A percentile compares a stretch with the other conserved stretches of the same genome.
Conservation (phyloP, 1,140 invertebrate species). For the Kradibia gibbosae region DNA sequence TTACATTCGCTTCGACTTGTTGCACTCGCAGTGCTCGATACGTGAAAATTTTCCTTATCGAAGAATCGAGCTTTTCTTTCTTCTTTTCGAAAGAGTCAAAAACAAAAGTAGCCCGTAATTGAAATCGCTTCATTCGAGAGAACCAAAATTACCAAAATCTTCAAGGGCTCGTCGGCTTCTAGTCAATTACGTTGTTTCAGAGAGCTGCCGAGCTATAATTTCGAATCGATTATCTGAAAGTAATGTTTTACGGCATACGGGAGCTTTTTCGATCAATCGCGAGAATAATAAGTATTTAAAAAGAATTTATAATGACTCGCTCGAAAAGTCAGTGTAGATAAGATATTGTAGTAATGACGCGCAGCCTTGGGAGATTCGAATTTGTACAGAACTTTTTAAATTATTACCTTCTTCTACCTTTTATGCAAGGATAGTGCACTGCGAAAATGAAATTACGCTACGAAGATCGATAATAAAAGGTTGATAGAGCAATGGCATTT, state of each 20-base stretch:
- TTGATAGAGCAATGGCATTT: constrained; percentile 45
- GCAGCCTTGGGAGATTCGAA: constrained; percentile 37
- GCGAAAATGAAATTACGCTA: constrained; percentile 15
- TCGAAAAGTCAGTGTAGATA: constrained; percentile 43
- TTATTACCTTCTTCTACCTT: constrained; percentile 45
- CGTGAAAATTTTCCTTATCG: too few species aligned
- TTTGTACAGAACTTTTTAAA: constrained; percentile 48
- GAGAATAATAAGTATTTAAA: constrained; percentile 1
- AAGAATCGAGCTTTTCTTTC: too few species aligned
- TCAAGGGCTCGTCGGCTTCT: constrained; percentile 31
- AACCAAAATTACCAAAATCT: constrained; percentile 1
- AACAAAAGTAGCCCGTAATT: too few species aligned
- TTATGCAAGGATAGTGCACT: constrained; percentile 26
- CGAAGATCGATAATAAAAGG: background rate
- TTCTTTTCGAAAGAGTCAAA: too few species aligned
- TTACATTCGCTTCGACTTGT: too few species aligned
- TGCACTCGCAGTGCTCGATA: too few species aligned
- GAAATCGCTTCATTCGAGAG: too few species aligned
- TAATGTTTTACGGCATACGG: background rate
- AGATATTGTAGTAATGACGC: constrained; percentile 20
- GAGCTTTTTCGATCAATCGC: background rate
- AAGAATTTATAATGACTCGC: constrained; percentile 16
- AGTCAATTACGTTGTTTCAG: constrained; percentile 50
- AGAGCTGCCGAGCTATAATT: constrained; percentile 60
- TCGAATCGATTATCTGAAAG: constrained; percentile 7